phyloP scores from a whole-genome alignment of 2,113 vertebrate species.

The Suncus etruscus region DNA sequence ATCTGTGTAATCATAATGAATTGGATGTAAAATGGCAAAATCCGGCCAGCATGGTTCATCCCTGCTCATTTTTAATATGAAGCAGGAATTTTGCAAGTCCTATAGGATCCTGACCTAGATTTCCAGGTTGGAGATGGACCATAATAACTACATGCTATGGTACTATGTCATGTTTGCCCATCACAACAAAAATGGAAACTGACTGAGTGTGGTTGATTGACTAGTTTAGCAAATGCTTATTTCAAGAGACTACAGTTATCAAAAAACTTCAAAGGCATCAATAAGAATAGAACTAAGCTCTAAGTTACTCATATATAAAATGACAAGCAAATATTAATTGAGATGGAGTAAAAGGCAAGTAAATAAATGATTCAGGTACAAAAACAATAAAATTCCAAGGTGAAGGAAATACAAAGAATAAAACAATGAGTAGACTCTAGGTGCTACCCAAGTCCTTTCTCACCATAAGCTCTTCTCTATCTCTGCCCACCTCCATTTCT shows the following conservation, averaged over 20 bases:
- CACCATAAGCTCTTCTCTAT: background rate
- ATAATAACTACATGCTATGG: background rate
- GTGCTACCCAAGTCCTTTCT: background rate
- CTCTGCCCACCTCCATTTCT: background rate
- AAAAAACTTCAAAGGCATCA: background rate
- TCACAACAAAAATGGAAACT: background rate
- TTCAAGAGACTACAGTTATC: background rate
- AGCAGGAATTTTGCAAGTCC: background rate
- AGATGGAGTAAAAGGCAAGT: background rate
- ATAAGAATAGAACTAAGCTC: constrained; percentile 1
- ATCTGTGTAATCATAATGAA: constrained; percentile 33
- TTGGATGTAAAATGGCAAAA: background rate
- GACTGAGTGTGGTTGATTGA: background rate
- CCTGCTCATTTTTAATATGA: constrained; percentile 10
- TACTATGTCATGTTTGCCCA: background rate
- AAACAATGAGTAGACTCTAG: background rate
- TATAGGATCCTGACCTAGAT: background rate
- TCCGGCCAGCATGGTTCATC: background rate
- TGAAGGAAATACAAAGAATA: background rate
- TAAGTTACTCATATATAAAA: constrained; percentile 34
- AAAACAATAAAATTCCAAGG: background rate
- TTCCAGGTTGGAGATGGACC: background rate
- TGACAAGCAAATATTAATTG: background rate
- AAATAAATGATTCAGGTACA: constrained; percentile 1
- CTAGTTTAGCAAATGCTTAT: background rate